Evolutionary conservation across 2,888 invertebrate species (phyloP), one percentile per base, ranked within the genome.

Genomic region (Drosophila pseudotakahashii): DNA sequence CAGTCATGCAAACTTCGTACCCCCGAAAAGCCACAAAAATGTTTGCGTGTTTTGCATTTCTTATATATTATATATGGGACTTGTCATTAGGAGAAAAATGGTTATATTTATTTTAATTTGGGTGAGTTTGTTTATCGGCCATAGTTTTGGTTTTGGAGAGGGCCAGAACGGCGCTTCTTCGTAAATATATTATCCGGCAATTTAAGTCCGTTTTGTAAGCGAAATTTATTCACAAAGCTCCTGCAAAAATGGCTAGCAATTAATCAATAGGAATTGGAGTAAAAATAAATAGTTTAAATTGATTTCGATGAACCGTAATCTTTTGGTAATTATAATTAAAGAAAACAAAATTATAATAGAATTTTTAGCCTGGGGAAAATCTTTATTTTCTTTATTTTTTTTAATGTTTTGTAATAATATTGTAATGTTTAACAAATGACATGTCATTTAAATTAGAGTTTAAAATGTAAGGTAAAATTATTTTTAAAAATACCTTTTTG

Each of bases 101-200:
- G 76, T 81, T 82, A 81, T 84, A 80, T 83, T 76, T 82, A 75
- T 86, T 75, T 84, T 76, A 80, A 77, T 87, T 87, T 78, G 75
- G 59, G 51, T 70, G 62, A 50, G 77, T 57, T 72, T 73, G 68
- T 70, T 85, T 74, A 71, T 73, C 69, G 45, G 39, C 23, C 9
- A 14, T 9, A 26, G 10, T n/a, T 26, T 26, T 26, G 5, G 23
- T 3, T 23, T 16, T 30, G 50, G 4, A 5, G 37, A 10, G 51
- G n/a, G 23, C 3, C 6, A 14, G 9, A 10, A 9, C 3, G 9
- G 6, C 6, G 16, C 2, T 23, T 52, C 19, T 37, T 32, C 19
- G 14, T 26, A 26, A 34, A 63, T 48, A 41, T 32, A 41, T 52
- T 67, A 47, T 26, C 37, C 39, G 32, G 11, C 37, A 52, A 45